These are phyloP conservation scores for Leptosomus discolor DNA, from an alignment of 2,113 vertebrate species.

Conservation along the genomic window DNA sequence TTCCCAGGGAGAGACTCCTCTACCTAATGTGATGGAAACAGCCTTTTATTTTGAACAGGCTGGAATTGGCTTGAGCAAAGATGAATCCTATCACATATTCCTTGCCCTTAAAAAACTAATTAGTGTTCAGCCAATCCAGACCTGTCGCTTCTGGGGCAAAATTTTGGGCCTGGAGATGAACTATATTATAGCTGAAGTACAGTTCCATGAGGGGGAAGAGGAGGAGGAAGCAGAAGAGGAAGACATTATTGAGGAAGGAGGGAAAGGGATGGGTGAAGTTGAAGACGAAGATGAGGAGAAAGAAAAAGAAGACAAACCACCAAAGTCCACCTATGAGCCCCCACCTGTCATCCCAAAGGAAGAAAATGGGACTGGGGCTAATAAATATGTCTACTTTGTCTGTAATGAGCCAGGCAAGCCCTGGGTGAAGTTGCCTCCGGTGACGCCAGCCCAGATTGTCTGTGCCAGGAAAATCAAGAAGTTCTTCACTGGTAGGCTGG, in stretches of 20 bases:
- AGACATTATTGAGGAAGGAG: slow-evolving; percentile 48
- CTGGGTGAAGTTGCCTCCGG: slow-evolving; percentile 87
- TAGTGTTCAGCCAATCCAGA: slow-evolving; percentile 76
- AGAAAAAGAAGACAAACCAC: slow-evolving; percentile 67
- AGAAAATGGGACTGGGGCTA: slow-evolving; percentile 79
- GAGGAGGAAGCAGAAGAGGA: slow-evolving; percentile 78
- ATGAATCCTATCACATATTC: slow-evolving; percentile 86
- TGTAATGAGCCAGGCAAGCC: slow-evolving; percentile 87
- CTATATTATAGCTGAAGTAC: slow-evolving; percentile 90
- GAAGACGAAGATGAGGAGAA: slow-evolving; percentile 51
- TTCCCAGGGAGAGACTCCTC: slow-evolving; percentile 74
- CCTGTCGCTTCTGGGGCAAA: slow-evolving; percentile 93
- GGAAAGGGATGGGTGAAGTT: not conserved
- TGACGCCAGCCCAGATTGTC: slow-evolving; percentile 88
- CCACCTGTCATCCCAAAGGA: slow-evolving; percentile 83
- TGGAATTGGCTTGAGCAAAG: slow-evolving; percentile 83
- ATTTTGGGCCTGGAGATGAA: slow-evolving; percentile 84
- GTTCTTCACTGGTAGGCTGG: slow-evolving; percentile 87
- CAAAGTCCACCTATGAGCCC: slow-evolving; percentile 79
- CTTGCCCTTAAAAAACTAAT: slow-evolving; percentile 89
- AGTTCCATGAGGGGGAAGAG: slow-evolving; percentile 81
- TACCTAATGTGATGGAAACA: slow-evolving; percentile 88
- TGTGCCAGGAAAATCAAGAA: slow-evolving; percentile 86
- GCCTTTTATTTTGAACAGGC: slow-evolving; percentile 91
- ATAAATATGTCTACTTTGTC: slow-evolving; percentile 92